phyloP scores from a whole-genome alignment of 1,140 invertebrate species.

The Drosophila pandora region DNA sequence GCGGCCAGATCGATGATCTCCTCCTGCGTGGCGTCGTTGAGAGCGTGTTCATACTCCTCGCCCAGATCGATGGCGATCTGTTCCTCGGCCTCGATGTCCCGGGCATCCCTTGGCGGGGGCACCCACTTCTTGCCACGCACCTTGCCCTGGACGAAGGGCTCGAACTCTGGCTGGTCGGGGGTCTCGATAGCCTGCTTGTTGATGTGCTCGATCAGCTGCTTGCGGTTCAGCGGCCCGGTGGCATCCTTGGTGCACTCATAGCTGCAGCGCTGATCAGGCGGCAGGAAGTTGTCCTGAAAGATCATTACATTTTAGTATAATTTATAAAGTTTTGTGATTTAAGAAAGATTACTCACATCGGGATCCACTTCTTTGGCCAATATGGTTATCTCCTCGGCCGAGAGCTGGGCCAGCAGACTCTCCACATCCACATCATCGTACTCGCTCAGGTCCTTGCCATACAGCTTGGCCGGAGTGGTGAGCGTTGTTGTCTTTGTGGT shows the following conservation, averaged over 20 bases:
- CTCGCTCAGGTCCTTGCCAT: constrained; percentile 95
- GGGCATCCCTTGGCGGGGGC: constrained; percentile 92
- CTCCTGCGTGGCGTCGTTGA: constrained; percentile 95
- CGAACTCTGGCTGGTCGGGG: constrained; percentile 97
- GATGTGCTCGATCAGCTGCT: constrained; percentile 98
- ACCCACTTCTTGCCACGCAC: constrained; percentile 97
- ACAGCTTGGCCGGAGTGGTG: constrained; percentile 94
- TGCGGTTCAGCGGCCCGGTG: constrained; percentile 97
- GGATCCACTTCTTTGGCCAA: constrained; percentile 99
- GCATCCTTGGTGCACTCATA: constrained; percentile 97
- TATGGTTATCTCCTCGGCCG: constrained; percentile 98
- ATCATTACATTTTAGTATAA: not conserved
- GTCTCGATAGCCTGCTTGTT: constrained; percentile 99
- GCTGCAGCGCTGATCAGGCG: constrained; percentile 96
- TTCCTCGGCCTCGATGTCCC: constrained; percentile 93
- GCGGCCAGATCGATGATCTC: constrained; percentile 99
- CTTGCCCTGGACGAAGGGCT: constrained; percentile 95
- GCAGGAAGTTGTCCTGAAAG: constrained; percentile 96
- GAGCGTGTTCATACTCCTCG: constrained; percentile 97
- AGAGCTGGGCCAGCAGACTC: constrained; percentile 96
- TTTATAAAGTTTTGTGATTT: not conserved
- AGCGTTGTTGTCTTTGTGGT: constrained; percentile 93
- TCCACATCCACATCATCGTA: constrained; percentile 99
- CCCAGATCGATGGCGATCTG: constrained; percentile 96
- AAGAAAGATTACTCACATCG: constrained; percentile 90